Conservation (phyloP, 2,113 vertebrate genomes). For the Oryzias woworae region DNA sequence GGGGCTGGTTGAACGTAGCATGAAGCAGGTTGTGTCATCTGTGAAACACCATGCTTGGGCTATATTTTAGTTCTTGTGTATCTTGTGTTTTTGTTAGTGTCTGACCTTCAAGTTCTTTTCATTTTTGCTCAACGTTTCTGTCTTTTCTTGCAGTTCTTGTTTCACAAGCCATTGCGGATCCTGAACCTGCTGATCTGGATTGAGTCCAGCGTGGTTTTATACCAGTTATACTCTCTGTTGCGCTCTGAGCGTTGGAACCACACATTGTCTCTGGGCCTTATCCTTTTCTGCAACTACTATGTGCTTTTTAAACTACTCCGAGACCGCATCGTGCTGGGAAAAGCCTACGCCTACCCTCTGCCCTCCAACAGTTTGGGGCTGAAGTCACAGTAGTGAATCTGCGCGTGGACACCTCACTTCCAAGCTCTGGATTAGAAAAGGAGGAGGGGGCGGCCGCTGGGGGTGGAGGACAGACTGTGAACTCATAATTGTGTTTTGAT, state of each 20-base stretch:
- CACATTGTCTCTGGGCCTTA: slow-evolving; percentile 95
- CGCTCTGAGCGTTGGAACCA: slow-evolving; percentile 99
- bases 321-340: slow-evolving; percentile 96
- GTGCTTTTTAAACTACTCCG: slow-evolving; percentile 97
- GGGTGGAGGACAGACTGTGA: slow-evolving; percentile 70
- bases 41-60: no score
- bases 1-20: no score
- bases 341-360: slow-evolving; percentile 91
- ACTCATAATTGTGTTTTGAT: slow-evolving; percentile 93
- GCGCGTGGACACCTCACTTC: slow-evolving; percentile 17
- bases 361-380: slow-evolving; percentile 86
- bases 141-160: slow-evolving; percentile 85
- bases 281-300: slow-evolving; percentile 99
- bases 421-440: slow-evolving; percentile 35
- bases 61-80: no score
- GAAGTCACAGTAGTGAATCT: slow-evolving; percentile 84
- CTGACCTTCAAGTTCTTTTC: neutral
- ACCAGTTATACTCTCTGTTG: slow-evolving; percentile 96
- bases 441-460: neutral
- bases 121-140: neutral
- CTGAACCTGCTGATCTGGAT: slow-evolving; percentile 96
- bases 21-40: no score
- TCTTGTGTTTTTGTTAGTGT: no score
- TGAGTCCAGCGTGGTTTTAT: slow-evolving; percentile 93
- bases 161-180: slow-evolving; percentile 97